A percentile compares a stretch with the other conserved stretches of the same genome.
Evolutionary conservation across 2,888 invertebrate species (phyloP).

Genomic region (Leptinotarsa rubiginosa): DNA sequence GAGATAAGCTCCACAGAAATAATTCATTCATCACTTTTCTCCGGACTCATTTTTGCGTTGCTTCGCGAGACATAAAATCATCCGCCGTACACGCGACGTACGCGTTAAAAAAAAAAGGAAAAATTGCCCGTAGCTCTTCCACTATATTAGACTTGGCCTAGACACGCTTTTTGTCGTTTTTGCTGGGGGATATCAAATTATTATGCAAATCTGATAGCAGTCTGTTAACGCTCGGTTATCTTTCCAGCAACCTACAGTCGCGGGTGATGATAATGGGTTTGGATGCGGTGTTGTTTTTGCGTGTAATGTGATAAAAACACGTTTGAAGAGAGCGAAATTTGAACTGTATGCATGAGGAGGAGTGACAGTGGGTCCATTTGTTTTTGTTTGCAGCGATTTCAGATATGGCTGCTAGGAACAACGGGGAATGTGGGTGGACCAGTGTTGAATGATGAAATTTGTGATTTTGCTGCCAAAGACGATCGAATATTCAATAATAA

Average conservation of each 20-base stretch:
- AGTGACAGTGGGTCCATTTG: neutral
- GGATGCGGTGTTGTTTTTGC: conserved; percentile 27
- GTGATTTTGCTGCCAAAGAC: no score
- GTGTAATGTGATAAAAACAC: conserved; percentile 29
- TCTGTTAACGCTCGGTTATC: conserved; percentile 36
- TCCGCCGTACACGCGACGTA: conserved; percentile 28
- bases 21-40: conserved; percentile 21
- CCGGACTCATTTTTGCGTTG: conserved; percentile 9
- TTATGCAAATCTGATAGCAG: conserved; percentile 41
- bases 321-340: neutral
- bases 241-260: conserved; percentile 25
- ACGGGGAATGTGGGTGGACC: neutral
- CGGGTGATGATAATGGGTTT: conserved; percentile 27
- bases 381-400: neutral
- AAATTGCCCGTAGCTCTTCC: conserved; percentile 11
- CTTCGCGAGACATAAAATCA: conserved; percentile 14
- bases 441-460: neutral
- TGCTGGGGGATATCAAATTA: conserved; percentile 38
- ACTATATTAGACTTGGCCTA: conserved; percentile 34
- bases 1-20: neutral
- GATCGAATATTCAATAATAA: no score
- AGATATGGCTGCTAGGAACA: neutral
- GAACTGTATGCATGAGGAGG: neutral
- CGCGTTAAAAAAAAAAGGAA: conserved; percentile 9
- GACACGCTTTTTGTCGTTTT: conserved; percentile 37